Conservation (phyloP, 2,113 vertebrate genomes). For the Albula glossodonta region DNA sequence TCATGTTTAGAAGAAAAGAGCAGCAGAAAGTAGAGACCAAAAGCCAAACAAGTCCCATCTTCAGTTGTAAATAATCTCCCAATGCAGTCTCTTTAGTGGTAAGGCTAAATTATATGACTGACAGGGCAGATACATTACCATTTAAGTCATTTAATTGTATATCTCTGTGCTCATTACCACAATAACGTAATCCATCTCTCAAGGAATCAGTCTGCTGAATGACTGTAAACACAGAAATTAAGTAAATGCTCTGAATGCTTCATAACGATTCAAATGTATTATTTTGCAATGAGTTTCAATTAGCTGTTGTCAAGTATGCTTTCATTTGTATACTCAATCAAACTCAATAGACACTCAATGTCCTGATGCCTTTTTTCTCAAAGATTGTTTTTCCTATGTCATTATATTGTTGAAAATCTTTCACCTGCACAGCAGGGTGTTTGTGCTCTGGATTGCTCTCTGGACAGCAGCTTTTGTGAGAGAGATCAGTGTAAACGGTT, state of each 20-base stretch:
- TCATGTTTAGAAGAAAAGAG: background rate
- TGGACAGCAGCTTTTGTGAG: conserved; percentile 1
- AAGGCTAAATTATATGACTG: background rate
- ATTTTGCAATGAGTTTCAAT: background rate
- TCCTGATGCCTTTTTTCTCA: conserved; percentile 45
- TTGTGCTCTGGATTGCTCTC: conserved; percentile 33
- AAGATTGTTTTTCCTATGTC: conserved; percentile 41
- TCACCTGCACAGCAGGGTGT: conserved; percentile 44
- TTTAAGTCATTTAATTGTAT: background rate
- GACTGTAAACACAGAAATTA: background rate
- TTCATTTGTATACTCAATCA: background rate
- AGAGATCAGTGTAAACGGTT: conserved; percentile 25
- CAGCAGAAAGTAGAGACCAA: background rate
- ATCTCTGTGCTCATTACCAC: background rate
- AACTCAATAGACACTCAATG: background rate
- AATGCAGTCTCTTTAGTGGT: background rate
- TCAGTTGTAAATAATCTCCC: background rate
- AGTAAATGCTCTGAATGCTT: background rate
- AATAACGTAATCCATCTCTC: background rate
- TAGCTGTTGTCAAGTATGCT: background rate
- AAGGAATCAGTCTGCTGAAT: background rate
- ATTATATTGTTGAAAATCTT: conserved; percentile 47
- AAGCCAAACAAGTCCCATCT: background rate
- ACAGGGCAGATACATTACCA: background rate
- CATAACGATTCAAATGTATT: background rate